These are phyloP conservation scores for Chironomus tentans DNA, from an alignment of 2,888 invertebrate species.

Conservation along the genomic window DNA sequence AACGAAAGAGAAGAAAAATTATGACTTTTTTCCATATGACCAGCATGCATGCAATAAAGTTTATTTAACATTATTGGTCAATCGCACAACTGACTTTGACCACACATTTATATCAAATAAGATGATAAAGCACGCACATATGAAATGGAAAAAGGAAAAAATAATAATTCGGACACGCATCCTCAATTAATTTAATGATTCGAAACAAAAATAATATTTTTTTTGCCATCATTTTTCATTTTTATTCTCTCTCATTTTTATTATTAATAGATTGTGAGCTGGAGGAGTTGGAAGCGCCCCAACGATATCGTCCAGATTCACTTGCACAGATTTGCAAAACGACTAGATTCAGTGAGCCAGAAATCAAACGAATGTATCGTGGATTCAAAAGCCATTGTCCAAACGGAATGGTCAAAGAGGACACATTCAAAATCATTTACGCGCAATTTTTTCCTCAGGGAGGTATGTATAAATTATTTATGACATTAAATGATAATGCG, in stretches of 20 bases:
- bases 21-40: no score
- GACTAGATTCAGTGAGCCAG: constrained; percentile 74
- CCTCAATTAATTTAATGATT: constrained; percentile 12
- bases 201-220: not conserved
- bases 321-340: constrained; percentile 71
- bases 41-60: not conserved
- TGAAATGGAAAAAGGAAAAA: not conserved
- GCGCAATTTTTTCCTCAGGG: constrained; percentile 90
- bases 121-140: not conserved
- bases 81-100: not conserved
- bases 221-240: no score
- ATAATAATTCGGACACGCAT: not conserved
- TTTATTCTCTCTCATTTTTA: constrained; percentile 33
- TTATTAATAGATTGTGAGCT: constrained; percentile 69
- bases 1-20: no score
- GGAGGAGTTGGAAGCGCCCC: constrained; percentile 75
- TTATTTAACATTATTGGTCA: not conserved
- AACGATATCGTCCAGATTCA: constrained; percentile 79
- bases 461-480: constrained; percentile 47
- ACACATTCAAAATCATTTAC: constrained; percentile 84
- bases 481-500: not conserved
- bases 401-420: constrained; percentile 79
- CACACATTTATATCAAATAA: not conserved
- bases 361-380: constrained; percentile 80
- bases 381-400: constrained; percentile 87